Base-by-base conservation (phyloP, 2,797 vertebrate species). In the Lophius americanus region DNA sequence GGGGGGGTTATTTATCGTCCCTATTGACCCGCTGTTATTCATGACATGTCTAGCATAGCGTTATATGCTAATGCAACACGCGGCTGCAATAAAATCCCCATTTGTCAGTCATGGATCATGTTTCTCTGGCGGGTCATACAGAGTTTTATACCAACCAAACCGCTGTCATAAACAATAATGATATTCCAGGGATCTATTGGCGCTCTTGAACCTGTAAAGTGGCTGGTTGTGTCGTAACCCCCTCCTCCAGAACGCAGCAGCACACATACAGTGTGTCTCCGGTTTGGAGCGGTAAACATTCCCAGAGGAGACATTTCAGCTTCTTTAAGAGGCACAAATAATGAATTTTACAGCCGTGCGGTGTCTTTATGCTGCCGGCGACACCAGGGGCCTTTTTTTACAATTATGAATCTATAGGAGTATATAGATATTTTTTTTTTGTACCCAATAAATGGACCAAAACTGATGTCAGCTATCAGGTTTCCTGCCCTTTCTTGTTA, bases 361-460 rank as follows among this genome's bases (percentile, higher is more conserved):
- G 50, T 82, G 57, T 64, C 52, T 68, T 67, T 58, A 75, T 81
- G 59, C 69, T 78, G 70, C 82, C 55, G 39, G 12, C 63, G 70
- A 67, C 64, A 63, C 50, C 14, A 75, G 82, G 85, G 82, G 76
- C 85, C 89, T 92, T 92, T 75, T 68, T 59, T 46, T 58, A 49
- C 74, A 67, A 51, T 48, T 48, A 64, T 38, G 56, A 70, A 68
- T 65, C 41, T 81, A 23, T 23, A 23, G 39, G 82, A 71, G 41
- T 47, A 76, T 69, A 32, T 63, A 55, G 49, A 50, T 64, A 42
- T 57, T 63, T 82, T 70, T 83, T 78, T 48, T 33, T 10, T 65
- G 4, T 35, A 53, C 62, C 33, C 38, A 77, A 74, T 70, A 68
- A 80, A 77, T 59, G 13, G 59, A 68, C 23, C 12, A 50, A 10